Percentiles rank a stretch among this genome's conserved stretches.
Evolutionary conservation across 2,888 invertebrate species (phyloP).

Genomic region (Habroteleia sp.): DNA sequence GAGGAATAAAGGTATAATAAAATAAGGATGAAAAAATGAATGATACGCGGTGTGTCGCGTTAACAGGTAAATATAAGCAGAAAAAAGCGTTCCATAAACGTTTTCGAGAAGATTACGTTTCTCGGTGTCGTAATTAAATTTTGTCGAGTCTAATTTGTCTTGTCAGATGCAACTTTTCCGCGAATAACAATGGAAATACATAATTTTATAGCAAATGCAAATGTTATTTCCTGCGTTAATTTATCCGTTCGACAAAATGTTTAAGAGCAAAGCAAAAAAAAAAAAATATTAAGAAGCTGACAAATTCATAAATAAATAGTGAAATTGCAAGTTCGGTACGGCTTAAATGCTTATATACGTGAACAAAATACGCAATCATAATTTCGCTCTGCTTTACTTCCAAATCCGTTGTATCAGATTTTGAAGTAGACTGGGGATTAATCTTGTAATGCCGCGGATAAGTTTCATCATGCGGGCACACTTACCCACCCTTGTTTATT

Average conservation of each 20-base stretch:
- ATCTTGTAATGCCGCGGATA: slow-evolving; percentile 4
- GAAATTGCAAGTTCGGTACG: too few species aligned
- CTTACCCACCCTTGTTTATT: too few species aligned
- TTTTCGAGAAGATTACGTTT: slow-evolving; percentile 21
- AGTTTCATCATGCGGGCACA: not conserved
- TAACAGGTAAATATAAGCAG: slow-evolving; percentile 12
- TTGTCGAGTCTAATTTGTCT: slow-evolving; percentile 15
- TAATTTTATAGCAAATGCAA: slow-evolving; percentile 5
- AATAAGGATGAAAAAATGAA: not conserved
- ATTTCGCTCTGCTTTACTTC: not conserved
- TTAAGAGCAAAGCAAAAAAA: not conserved
- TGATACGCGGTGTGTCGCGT: slow-evolving; percentile 7
- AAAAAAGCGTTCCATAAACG: slow-evolving; percentile 20
- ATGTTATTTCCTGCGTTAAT: slow-evolving; percentile 5
- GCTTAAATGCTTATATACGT: too few species aligned
- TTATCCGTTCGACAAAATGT: slow-evolving; percentile 6
- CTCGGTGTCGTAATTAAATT: slow-evolving; percentile 34
- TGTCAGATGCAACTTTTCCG: not conserved
- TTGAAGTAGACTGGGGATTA: not conserved
- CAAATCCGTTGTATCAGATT: slow-evolving; percentile 3
- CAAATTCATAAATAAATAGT: too few species aligned
- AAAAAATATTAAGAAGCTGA: too few species aligned
- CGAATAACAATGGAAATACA: not conserved
- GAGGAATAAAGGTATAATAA: not conserved
- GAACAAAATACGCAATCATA: too few species aligned